phyloP scores from a whole-genome alignment of 2,888 invertebrate genomes.

The Perdita meconis region DNA sequence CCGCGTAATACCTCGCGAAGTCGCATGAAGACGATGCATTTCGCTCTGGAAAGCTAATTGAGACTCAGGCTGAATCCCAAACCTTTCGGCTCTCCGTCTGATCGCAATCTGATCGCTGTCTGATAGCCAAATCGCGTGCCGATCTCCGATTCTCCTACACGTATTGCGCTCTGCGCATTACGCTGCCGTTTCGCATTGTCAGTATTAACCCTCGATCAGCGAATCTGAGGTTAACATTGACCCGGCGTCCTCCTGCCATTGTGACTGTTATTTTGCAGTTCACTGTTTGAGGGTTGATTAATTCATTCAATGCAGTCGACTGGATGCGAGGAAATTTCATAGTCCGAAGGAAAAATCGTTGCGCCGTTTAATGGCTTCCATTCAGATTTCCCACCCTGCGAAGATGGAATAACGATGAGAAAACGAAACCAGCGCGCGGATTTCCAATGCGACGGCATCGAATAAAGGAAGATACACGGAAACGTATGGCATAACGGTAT shows the following conservation, averaged over 20 bases:
- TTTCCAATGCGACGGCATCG: constrained; percentile 49
- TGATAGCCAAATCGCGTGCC: constrained; percentile 17
- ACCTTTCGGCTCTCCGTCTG: constrained; percentile 7
- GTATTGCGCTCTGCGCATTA: constrained; percentile 18
- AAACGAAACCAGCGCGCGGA: constrained; percentile 27
- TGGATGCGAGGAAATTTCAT: too few relatives aligned
- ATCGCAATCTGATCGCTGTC: constrained; percentile 5
- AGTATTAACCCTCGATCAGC: too few relatives aligned
- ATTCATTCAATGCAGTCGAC: background rate
- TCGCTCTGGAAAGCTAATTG: constrained; percentile 50
- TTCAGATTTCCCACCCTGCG: constrained; percentile 25
- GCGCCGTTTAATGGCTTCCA: background rate
- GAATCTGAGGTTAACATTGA: too few relatives aligned
- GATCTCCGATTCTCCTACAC: background rate
- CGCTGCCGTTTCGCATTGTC: too few relatives aligned
- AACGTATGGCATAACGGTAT: constrained; percentile 65
- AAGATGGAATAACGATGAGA: constrained; percentile 47
- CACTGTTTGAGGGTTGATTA: constrained; percentile 27
- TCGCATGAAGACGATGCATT: constrained; percentile 34
- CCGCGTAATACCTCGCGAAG: constrained; percentile 39
- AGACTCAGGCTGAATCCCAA: constrained; percentile 42
- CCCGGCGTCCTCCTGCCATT: too few relatives aligned
- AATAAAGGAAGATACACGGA: constrained; percentile 64
- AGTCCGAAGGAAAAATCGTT: background rate
- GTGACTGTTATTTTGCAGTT: background rate